These are phyloP conservation scores for Cossypha caffra DNA, from an alignment of 2,797 vertebrate genomes.

Conservation along the genomic window DNA sequence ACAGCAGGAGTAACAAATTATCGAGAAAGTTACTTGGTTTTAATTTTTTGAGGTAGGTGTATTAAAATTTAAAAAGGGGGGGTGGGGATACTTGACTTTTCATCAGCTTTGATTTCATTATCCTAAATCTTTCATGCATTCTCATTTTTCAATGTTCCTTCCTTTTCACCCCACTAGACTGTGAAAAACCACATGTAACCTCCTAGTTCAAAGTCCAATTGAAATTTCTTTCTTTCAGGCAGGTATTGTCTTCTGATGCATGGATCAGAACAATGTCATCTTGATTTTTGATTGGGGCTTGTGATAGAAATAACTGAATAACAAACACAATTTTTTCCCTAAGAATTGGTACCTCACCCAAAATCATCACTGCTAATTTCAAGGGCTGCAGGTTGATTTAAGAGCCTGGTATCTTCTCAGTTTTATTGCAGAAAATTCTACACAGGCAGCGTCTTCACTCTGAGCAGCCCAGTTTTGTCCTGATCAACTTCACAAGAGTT, in stretches of 20 bases:
- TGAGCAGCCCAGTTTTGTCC: background rate
- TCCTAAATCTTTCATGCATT: background rate
- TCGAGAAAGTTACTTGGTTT: background rate
- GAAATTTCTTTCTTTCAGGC: background rate
- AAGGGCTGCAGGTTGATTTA: background rate
- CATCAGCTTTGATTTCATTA: background rate
- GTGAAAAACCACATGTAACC: background rate
- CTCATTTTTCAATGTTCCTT: background rate
- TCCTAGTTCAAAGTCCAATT: background rate
- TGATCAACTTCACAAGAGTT: background rate
- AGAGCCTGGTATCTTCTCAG: background rate
- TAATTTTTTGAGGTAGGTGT: background rate
- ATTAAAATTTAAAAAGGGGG: background rate
- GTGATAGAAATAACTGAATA: background rate
- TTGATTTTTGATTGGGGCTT: constrained; percentile 18
- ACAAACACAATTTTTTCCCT: background rate
- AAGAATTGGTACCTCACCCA: background rate
- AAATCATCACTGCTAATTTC: background rate
- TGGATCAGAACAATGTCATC: background rate
- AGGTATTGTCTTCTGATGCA: background rate
- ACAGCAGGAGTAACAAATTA: background rate
- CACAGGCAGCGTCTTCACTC: rapidly evolving
- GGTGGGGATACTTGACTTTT: background rate
- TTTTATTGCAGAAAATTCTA: background rate
- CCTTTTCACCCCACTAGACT: background rate